Base-by-base conservation (phyloP, 2,888 invertebrate genomes). In the Noctua janthe region DNA sequence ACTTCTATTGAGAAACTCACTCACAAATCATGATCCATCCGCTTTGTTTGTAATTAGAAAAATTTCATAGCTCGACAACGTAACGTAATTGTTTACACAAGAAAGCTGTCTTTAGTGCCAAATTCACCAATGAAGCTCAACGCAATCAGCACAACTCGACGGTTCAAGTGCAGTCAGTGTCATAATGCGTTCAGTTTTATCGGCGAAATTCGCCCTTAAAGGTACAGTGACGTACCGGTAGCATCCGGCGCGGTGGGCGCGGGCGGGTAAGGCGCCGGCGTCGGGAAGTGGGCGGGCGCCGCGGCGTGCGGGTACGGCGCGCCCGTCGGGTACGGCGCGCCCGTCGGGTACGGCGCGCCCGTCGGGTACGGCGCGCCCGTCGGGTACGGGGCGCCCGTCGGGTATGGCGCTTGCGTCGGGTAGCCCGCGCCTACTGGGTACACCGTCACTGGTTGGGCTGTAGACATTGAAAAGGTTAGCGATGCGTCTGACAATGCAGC, bases 171-270 rank as follows among this genome's bases (percentile, higher is more conserved):
- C 35, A 17, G 23, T 67, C 66, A 23, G 20, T 3, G 67, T 23
- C 43, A 67, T 43, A 1, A 67, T 23, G 62, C 47, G 15, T n/a
- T 69, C 47, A 47, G 47, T 47, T 69, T 15, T 10, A n/a, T 47
- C n/a, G 8, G 47, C 47, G 69, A 47, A 47, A 2, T 47, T 23
- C n/a, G 17, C n/a, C 1, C n/a, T 20, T 3, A 7, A 20, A n/a
- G n/a, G 8, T 66, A 29, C 29, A 47, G 20, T n/a, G 1, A 71
- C 94, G 84, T 71, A 95, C 95, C 93, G 72, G 90, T 88, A 15
- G 90, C 93, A 59, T 95, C 94, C 0, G 96, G 95, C 64, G 95
- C 95, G 70, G 93, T 94, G 1, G 94, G 93, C 15, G 91, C 89
- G 13, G 85, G 76, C 69, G 85, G 86, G 72, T 88, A 89, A 35